A percentile compares a stretch with the other conserved stretches of the same genome.
These are phyloP conservation scores for Lithobates pipiens DNA, from an alignment of 2,797 vertebrate species.

Conservation along the genomic window DNA sequence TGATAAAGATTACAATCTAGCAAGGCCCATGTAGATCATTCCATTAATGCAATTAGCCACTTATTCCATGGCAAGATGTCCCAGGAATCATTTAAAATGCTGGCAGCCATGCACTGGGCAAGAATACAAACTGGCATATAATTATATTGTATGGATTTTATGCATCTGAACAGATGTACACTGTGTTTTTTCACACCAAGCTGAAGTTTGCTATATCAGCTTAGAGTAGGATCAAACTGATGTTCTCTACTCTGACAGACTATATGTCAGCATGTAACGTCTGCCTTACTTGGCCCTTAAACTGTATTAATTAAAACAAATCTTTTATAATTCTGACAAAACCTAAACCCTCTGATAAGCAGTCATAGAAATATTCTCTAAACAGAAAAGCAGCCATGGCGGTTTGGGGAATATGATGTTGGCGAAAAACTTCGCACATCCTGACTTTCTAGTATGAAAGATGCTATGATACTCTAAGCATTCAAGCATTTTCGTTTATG, in stretches of 20 bases:
- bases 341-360: conserved; percentile 8
- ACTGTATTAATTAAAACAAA: conserved; percentile 2
- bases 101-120: background rate
- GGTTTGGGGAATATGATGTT: conserved; percentile 8
- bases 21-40: background rate
- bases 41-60: background rate
- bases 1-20: background rate
- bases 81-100: too few relatives aligned
- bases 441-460: conserved; percentile 14
- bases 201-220: background rate
- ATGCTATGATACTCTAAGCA: conserved; percentile 11
- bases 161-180: background rate
- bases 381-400: conserved; percentile 20
- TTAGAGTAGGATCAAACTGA: background rate
- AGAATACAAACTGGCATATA: background rate
- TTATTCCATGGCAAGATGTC: background rate
- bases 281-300: background rate
- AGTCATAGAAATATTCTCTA: conserved; percentile 14
- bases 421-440: conserved; percentile 8
- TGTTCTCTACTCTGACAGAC: background rate
- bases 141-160: background rate
- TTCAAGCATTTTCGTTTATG: conserved; percentile 11
- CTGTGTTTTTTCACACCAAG: background rate
- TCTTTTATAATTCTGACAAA: background rate
- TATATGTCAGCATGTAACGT: too few relatives aligned